Evolutionary conservation across 2,113 vertebrate genomes (phyloP).

Genomic region (Falco punctatus): DNA sequence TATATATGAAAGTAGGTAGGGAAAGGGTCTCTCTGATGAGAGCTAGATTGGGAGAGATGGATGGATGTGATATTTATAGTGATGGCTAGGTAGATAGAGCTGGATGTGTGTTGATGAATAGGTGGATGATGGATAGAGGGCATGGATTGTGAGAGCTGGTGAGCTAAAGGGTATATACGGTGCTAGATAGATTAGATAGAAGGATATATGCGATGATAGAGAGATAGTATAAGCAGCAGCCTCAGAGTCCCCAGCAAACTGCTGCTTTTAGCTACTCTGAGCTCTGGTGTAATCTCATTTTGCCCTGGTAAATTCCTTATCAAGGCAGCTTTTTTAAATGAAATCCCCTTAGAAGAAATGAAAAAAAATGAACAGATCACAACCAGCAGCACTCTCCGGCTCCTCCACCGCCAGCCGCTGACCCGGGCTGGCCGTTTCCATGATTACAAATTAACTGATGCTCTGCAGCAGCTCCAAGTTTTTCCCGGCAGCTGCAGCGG

Average conservation of each 20-base stretch:
- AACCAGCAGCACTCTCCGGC: background rate
- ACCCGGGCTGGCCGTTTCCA: conserved; percentile 17
- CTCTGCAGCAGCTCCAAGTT: background rate
- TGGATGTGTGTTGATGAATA: conserved; percentile 68
- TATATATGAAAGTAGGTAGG: background rate
- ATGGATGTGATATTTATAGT: conserved; percentile 72
- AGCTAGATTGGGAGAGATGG: conserved; percentile 58
- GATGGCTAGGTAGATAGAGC: conserved; percentile 63
- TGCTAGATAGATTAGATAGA: conserved; percentile 61
- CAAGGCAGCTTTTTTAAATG: conserved; percentile 15
- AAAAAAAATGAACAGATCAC: background rate
- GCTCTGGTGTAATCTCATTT: conserved; percentile 7
- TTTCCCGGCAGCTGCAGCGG: background rate
- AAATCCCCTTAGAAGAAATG: conserved; percentile 21
- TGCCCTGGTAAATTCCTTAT: conserved; percentile 49
- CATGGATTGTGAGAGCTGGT: conserved; percentile 38
- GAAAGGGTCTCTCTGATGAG: conserved; percentile 51
- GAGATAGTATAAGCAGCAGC: conserved; percentile 19
- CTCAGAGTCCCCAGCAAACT: background rate
- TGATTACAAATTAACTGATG: conserved; percentile 13
- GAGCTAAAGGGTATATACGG: conserved; percentile 53
- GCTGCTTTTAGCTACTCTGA: conserved; percentile 11
- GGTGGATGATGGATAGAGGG: conserved; percentile 71
- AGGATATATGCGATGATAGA: conserved; percentile 52
- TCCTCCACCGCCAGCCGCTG: background rate